These are phyloP conservation scores for Antennarius maculatus DNA, from an alignment of 2,797 vertebrate species.

Conservation along the genomic window DNA sequence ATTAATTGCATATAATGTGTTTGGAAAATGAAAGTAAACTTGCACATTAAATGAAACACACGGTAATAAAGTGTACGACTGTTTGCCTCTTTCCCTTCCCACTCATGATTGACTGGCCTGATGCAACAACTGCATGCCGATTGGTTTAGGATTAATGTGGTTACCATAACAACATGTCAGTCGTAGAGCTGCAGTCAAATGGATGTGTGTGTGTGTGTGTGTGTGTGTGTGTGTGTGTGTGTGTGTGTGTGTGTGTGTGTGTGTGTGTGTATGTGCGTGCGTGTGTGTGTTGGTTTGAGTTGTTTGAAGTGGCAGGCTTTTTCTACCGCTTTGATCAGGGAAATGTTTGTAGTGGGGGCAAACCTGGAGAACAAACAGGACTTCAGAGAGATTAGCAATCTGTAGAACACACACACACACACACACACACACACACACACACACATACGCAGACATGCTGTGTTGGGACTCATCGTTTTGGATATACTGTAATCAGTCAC, in stretches of 20 bases:
- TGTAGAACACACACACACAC: slow-evolving; percentile 51
- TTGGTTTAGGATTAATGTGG: slow-evolving; percentile 74
- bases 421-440: slow-evolving; percentile 21
- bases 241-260: slow-evolving; percentile 28
- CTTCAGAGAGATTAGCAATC: slow-evolving; percentile 84
- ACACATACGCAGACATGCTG: slow-evolving; percentile 1
- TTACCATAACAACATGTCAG: slow-evolving; percentile 77
- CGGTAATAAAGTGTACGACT: slow-evolving; percentile 52
- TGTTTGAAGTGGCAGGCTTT: slow-evolving; percentile 84
- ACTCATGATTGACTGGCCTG: slow-evolving; percentile 70
- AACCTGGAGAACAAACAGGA: slow-evolving; percentile 86
- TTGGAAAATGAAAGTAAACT: too few relatives aligned
- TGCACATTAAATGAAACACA: slow-evolving; percentile 40
- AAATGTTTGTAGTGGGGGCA: slow-evolving; percentile 86
- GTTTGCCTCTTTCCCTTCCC: slow-evolving; percentile 40
- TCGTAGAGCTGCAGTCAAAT: slow-evolving; percentile 61
- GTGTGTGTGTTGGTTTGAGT: slow-evolving; percentile 35
- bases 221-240: slow-evolving; percentile 12
- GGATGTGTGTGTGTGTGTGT: slow-evolving; percentile 41
- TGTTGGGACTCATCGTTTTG: slow-evolving; percentile 44
- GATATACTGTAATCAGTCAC: slow-evolving; percentile 44
- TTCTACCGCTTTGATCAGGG: slow-evolving; percentile 84
- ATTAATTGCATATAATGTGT: neutral
- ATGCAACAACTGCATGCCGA: slow-evolving; percentile 56
- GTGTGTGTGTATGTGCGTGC: slow-evolving; percentile 11